These are phyloP conservation scores for Macheiramphus alcinus DNA, from an alignment of 2,113 vertebrate genomes.

Conservation along the genomic window DNA sequence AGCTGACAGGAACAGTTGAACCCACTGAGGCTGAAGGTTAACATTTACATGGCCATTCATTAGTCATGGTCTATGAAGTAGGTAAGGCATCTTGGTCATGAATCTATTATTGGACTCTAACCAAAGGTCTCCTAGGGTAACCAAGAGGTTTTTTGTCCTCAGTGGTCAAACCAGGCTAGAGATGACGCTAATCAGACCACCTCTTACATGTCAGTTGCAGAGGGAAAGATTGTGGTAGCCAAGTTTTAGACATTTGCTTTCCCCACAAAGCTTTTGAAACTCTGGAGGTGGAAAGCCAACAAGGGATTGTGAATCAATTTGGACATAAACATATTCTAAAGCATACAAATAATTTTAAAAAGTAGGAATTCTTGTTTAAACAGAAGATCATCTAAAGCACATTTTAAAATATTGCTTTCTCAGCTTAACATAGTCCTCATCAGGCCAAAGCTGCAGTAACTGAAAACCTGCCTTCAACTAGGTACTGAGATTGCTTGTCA, in stretches of 20 bases:
- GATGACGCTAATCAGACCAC: background rate
- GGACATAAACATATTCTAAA: background rate
- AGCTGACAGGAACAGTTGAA: background rate
- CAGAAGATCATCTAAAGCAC: background rate
- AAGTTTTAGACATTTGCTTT: background rate
- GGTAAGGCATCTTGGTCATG: background rate
- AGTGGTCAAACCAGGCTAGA: background rate
- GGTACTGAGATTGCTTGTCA: background rate
- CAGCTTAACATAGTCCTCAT: background rate
- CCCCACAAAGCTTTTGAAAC: background rate
- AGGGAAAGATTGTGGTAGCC: background rate
- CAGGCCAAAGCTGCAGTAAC: background rate
- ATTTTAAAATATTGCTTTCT: background rate
- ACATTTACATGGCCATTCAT: background rate
- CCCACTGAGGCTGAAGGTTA: background rate
- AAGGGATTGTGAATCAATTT: background rate
- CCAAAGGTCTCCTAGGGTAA: background rate
- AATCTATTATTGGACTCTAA: background rate
- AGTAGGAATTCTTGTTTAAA: background rate
- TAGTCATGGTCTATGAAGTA: background rate
- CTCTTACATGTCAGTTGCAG: background rate
- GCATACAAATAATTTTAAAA: background rate
- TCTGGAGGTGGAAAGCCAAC: background rate
- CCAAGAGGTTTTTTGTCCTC: background rate
- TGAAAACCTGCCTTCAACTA: background rate